Conservation (phyloP, 2,113 vertebrate species). For the Rhinoderma darwinii region DNA sequence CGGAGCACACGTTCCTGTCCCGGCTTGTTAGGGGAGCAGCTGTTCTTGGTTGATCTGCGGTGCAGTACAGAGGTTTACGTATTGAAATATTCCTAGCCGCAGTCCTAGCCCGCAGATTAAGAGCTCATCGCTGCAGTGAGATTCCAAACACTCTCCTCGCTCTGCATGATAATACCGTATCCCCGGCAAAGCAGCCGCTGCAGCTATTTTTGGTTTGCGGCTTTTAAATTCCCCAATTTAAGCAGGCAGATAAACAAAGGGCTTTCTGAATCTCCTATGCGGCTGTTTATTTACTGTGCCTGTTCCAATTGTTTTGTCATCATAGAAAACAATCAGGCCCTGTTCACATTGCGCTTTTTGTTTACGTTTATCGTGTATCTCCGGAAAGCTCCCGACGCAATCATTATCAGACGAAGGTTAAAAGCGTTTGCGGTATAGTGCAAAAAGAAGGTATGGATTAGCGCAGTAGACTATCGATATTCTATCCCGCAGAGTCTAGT, state of each 20-base stretch:
- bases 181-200: neutral
- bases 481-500: too few relatives aligned
- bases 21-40: constrained; percentile 1
- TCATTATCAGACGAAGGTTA: too few relatives aligned
- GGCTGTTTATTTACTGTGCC: neutral
- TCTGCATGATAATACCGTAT: neutral
- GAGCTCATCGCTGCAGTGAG: neutral
- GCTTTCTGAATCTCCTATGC: neutral
- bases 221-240: neutral
- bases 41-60: neutral
- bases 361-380: too few relatives aligned
- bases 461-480: too few relatives aligned
- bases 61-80: neutral
- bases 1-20: neutral
- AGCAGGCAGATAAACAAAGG: neutral
- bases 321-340: neutral
- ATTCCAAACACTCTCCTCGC: neutral
- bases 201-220: neutral
- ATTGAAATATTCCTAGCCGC: neutral
- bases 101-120: constrained; percentile 2
- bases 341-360: too few relatives aligned
- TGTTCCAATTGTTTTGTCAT: neutral
- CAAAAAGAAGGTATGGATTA: too few relatives aligned
- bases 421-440: too few relatives aligned
- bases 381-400: too few relatives aligned